These are phyloP conservation scores for Aphelenchoides bicaudatus DNA, from an alignment of 2,888 invertebrate species.

Conservation along the genomic window DNA sequence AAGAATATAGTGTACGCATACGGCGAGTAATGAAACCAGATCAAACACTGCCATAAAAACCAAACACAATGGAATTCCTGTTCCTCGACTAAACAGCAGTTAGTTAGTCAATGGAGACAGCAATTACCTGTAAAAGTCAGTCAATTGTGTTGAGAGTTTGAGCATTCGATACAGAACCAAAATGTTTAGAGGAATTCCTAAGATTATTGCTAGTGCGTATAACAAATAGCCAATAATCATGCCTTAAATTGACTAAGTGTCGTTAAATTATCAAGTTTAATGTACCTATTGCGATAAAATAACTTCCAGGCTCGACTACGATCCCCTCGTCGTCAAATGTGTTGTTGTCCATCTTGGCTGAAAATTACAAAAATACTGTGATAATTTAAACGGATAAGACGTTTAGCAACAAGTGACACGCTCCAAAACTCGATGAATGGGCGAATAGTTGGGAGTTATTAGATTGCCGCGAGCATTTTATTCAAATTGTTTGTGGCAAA, in stretches of 20 bases:
- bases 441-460: too few relatives aligned
- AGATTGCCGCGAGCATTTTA: too few relatives aligned
- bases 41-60: conserved; percentile 42
- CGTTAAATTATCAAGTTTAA: too few relatives aligned
- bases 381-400: too few relatives aligned
- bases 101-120: background rate
- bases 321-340: too few relatives aligned
- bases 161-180: conserved; percentile 42
- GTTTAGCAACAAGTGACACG: too few relatives aligned
- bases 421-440: too few relatives aligned
- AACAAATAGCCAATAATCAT: conserved; percentile 31
- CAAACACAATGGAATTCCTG: conserved; percentile 39
- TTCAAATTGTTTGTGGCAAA: too few relatives aligned
- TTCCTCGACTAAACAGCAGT: conserved; percentile 24
- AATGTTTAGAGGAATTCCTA: conserved; percentile 42
- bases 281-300: too few relatives aligned
- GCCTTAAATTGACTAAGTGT: conserved; percentile 20
- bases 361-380: too few relatives aligned
- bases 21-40: conserved; percentile 32
- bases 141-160: conserved; percentile 29
- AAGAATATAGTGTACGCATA: conserved; percentile 36
- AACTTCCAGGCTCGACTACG: too few relatives aligned
- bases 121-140: conserved; percentile 39
- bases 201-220: conserved; percentile 35
- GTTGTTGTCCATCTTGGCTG: too few relatives aligned